phyloP scores from a whole-genome alignment of 2,888 invertebrate genomes.

The Pseudococcus jackbeardsleyi region DNA sequence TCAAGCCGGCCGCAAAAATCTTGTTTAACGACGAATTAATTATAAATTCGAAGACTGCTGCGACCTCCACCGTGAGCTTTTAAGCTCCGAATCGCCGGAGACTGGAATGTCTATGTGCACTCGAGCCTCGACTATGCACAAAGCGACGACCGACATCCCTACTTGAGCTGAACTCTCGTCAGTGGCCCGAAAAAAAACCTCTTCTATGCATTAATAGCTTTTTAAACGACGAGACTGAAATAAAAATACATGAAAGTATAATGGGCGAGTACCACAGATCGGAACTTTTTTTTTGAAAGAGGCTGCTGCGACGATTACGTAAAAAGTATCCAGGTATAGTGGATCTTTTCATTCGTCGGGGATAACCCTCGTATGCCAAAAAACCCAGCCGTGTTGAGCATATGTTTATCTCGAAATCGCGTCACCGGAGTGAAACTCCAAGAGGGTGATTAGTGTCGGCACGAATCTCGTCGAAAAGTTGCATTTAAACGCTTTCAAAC shows the following conservation, averaged over 20 bases:
- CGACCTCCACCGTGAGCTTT: background rate
- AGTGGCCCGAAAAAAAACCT: background rate
- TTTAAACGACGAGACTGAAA: slow-evolving; percentile 43
- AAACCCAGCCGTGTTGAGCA: background rate
- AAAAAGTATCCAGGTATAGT: background rate
- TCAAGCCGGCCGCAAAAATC: background rate
- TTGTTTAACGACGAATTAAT: slow-evolving; percentile 17
- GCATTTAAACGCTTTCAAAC: slow-evolving; percentile 41
- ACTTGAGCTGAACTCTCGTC: background rate
- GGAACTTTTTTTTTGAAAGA: background rate
- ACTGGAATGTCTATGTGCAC: background rate
- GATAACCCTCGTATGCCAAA: background rate
- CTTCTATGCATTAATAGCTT: background rate
- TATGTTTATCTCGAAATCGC: slow-evolving; percentile 43
- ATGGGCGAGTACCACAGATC: background rate
- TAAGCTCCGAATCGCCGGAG: background rate
- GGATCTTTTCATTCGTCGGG: background rate
- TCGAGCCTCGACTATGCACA: background rate
- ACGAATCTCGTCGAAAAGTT: slow-evolving; percentile 22
- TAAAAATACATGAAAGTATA: slow-evolving; percentile 21
- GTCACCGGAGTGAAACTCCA: background rate
- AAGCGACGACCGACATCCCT: background rate
- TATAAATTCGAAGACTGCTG: background rate
- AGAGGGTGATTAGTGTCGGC: slow-evolving; percentile 23
- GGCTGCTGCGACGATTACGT: background rate